phyloP scores from a whole-genome alignment of 1,140 invertebrate species.

The Cotesia chilonis region DNA sequence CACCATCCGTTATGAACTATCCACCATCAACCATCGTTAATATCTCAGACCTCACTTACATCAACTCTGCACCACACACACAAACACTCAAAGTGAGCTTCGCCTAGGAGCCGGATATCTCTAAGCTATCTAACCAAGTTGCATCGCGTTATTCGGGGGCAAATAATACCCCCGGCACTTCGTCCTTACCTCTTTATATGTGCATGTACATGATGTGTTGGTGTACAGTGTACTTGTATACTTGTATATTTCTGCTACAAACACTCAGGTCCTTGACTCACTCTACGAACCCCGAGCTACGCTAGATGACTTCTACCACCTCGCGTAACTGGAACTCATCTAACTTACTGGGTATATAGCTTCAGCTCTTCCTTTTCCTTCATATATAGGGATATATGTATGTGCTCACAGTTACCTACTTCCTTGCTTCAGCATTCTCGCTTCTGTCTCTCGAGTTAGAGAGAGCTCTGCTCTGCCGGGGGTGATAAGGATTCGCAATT shows the following conservation, averaged over 20 bases:
- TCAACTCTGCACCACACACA: too few relatives aligned
- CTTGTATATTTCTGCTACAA: not conserved
- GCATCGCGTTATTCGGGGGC: constrained; percentile 29
- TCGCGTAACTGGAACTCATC: constrained; percentile 27
- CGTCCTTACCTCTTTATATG: not conserved
- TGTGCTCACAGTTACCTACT: not conserved
- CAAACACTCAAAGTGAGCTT: not conserved
- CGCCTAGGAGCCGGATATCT: constrained; percentile 15
- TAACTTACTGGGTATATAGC: constrained; percentile 10
- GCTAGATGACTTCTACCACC: constrained; percentile 24
- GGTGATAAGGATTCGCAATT: constrained; percentile 32
- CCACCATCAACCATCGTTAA: not conserved
- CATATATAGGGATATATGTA: constrained; percentile 5
- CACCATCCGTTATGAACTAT: too few relatives aligned
- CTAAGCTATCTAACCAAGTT: constrained; percentile 26
- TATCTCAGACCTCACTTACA: too few relatives aligned
- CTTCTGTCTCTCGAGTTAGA: constrained; percentile 15
- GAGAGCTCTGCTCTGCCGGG: constrained; percentile 14
- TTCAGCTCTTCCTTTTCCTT: not conserved
- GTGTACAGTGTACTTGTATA: too few relatives aligned
- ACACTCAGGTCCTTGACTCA: not conserved
- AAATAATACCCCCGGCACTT: constrained; percentile 30
- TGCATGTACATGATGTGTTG: too few relatives aligned
- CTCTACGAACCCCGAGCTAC: constrained; percentile 1
- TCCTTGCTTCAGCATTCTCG: constrained; percentile 17